Base-by-base conservation (phyloP, 1,140 invertebrate genomes). In the Dolichoris vasculosae region DNA sequence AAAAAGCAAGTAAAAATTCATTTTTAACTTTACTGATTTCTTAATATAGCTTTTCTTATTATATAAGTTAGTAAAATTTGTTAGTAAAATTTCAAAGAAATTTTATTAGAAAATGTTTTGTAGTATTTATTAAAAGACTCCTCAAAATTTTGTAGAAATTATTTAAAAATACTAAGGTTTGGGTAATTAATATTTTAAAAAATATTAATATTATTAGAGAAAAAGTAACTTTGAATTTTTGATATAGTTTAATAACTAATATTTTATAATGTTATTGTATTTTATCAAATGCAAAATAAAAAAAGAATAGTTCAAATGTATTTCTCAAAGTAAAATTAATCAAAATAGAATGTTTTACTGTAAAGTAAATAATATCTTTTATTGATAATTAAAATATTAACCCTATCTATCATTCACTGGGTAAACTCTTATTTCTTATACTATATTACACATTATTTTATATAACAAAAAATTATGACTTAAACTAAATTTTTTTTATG, bases 361-460 rank as follows among this genome's bases (percentile, higher is more conserved):
- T 67, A 67, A 67, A 32, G 6, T 1, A 32, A 67, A 67, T 30
- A n/a, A n/a, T n/a, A n/a, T n/a, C n/a, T 32, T 17, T 63, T 20
- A 63, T 20, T 63, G 55, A 63, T 46, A 46, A 46, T 46, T 46
- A 46, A 46, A 46, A 71, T n/a, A 71, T 40, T 23, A 13, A 38
- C 4, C 46, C 67, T 81, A 69, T 83, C 81, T 75, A 83, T 83
- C 81, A 83, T 83, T 83, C 67, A 83, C 69, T 83, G 81, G 81
- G 69, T 83, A 83, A 83, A 83, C 38, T 32, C 81, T 69, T 75
- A 38, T 71, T 35, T 38, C 40, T 64, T n/a, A n/a, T n/a, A n/a
- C n/a, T n/a, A n/a, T n/a, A n/a, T n/a, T n/a, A n/a, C n/a, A 63
- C 40, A 43, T 35, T 38, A 13, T 77, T 30, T 26, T 77, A 26